Conservation (phyloP, 2,113 vertebrate genomes). For the Synchiropus splendidus region DNA sequence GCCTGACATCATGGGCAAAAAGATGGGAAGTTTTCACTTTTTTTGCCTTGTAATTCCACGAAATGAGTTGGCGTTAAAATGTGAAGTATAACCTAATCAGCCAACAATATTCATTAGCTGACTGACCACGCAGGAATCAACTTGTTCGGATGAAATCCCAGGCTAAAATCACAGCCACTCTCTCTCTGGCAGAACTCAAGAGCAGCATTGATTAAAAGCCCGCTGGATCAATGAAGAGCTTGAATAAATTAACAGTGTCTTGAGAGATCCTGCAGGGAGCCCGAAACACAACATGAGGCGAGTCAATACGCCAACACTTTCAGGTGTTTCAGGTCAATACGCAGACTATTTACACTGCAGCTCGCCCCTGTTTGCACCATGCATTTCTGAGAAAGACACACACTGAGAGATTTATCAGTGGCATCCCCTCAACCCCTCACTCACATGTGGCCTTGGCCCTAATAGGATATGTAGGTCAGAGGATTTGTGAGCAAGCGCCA, state of each 20-base stretch:
- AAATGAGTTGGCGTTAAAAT: too few relatives aligned
- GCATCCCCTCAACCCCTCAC: background rate
- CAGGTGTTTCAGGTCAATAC: conserved; percentile 14
- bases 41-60: too few relatives aligned
- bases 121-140: too few relatives aligned
- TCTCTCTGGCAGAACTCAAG: conserved; percentile 1
- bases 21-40: too few relatives aligned
- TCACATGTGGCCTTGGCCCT: conserved; percentile 14
- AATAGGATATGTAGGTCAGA: conserved; percentile 12
- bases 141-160: too few relatives aligned
- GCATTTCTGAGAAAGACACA: background rate
- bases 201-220: conserved; percentile 12
- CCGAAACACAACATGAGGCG: background rate
- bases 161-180: too few relatives aligned
- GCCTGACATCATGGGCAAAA: too few relatives aligned
- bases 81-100: too few relatives aligned
- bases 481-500: background rate
- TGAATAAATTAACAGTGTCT: conserved; percentile 2
- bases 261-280: conserved; percentile 1
- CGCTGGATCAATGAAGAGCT: conserved; percentile 12
- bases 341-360: too few relatives aligned
- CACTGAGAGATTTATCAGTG: background rate
- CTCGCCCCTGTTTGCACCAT: too few relatives aligned
- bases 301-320: background rate
- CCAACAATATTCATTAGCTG: too few relatives aligned